phyloP scores from a whole-genome alignment of 2,888 invertebrate genomes.

The Lepidochrysops patricia region DNA sequence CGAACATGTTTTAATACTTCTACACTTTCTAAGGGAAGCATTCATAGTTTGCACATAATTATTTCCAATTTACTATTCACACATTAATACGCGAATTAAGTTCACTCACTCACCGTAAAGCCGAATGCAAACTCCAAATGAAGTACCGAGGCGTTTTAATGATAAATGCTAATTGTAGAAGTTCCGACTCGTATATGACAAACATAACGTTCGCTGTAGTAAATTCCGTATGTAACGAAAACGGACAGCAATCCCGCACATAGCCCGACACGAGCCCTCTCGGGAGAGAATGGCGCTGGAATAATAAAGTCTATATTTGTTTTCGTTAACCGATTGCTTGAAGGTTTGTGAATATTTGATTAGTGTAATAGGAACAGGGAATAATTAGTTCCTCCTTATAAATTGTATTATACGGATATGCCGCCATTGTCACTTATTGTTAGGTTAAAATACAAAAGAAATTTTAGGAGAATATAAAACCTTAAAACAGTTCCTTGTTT shows the following conservation, averaged over 20 bases:
- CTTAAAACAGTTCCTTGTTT: too few species aligned
- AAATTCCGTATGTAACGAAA: conserved; percentile 1
- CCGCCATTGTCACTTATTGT: too few species aligned
- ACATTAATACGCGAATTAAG: background rate
- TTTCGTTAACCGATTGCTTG: background rate
- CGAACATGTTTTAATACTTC: too few species aligned
- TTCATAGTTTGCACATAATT: too few species aligned
- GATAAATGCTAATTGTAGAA: background rate
- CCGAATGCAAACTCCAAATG: background rate
- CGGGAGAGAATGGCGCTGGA: background rate
- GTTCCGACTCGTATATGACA: background rate
- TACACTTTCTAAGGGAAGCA: too few species aligned
- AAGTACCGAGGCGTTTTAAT: background rate
- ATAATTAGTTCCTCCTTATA: too few species aligned
- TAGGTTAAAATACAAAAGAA: too few species aligned
- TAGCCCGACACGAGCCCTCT: background rate
- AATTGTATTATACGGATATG: too few species aligned
- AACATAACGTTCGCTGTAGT: background rate
- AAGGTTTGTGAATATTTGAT: too few species aligned
- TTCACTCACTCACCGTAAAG: background rate
- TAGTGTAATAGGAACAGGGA: too few species aligned
- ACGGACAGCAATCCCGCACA: background rate
- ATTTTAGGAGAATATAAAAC: too few species aligned
- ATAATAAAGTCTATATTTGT: conserved; percentile 1
- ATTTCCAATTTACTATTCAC: too few species aligned